Conservation (phyloP, 1,140 invertebrate species). For the Subanguina moxae region DNA sequence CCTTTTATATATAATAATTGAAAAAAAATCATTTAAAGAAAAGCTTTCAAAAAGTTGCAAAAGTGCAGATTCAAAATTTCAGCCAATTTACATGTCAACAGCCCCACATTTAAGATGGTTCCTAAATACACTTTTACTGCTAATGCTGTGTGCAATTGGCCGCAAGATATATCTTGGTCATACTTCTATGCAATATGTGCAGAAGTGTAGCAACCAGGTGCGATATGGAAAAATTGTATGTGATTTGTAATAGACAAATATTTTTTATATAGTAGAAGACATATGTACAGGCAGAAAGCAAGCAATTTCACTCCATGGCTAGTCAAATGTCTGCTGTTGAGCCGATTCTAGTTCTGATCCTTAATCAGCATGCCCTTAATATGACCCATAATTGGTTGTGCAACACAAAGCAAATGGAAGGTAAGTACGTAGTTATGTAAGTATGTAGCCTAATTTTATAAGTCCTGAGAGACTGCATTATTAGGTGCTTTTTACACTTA, state of each 20-base stretch:
- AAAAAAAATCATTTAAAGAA: no score
- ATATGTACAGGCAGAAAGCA: conserved; percentile 27
- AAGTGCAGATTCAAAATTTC: no score
- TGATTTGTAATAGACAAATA: background rate
- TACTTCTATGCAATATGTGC: conserved; percentile 21
- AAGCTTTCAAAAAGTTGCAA: no score
- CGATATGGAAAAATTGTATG: conserved; percentile 11
- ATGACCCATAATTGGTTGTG: conserved; percentile 58
- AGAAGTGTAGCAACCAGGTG: conserved; percentile 19
- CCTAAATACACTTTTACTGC: no score
- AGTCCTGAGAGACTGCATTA: background rate
- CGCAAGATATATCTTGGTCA: conserved; percentile 31
- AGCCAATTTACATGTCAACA: no score
- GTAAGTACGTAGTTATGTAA: conserved; percentile 2
- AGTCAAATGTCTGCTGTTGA: conserved; percentile 12
- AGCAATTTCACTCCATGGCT: conserved; percentile 9
- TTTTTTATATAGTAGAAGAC: conserved; percentile 13
- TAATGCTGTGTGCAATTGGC: background rate
- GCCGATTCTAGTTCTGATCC: conserved; percentile 47
- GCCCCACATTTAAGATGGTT: no score
- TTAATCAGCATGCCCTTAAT: conserved; percentile 56
- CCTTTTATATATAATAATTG: no score
- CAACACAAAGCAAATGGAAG: conserved; percentile 46
- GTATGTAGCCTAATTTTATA: background rate
- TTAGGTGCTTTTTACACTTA: background rate